Conservation (phyloP, 2,888 invertebrate genomes). For the Trichopria drosophilae region DNA sequence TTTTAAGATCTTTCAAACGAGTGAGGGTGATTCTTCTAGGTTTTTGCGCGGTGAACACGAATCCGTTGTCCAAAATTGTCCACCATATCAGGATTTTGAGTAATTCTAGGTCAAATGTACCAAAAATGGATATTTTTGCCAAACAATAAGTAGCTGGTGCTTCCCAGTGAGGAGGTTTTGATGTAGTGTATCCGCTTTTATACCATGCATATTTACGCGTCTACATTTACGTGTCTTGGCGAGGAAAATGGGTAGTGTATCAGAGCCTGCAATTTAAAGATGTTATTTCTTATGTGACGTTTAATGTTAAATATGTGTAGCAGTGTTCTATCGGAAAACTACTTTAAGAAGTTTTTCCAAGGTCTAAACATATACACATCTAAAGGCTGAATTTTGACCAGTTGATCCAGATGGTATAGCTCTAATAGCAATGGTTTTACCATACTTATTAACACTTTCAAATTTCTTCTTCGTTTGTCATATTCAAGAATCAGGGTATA, state of each 20-base stretch:
- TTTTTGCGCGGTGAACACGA: too few relatives aligned
- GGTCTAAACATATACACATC: constrained; percentile 19
- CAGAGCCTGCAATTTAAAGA: constrained; percentile 21
- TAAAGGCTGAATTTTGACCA: constrained; percentile 22
- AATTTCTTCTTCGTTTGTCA: constrained; percentile 17
- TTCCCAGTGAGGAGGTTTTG: constrained; percentile 13
- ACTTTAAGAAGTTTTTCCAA: constrained; percentile 20
- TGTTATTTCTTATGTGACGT: constrained; percentile 27
- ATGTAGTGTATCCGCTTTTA: constrained; percentile 26
- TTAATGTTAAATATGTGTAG: constrained; percentile 24
- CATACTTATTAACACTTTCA: constrained; percentile 11
- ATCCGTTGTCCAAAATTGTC: too few relatives aligned
- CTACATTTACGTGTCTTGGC: constrained; percentile 18
- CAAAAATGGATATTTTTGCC: too few relatives aligned
- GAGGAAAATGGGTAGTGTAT: constrained; percentile 27
- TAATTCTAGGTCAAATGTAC: too few relatives aligned
- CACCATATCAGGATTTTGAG: too few relatives aligned
- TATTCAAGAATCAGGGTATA: constrained; percentile 23
- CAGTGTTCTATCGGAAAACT: constrained; percentile 25
- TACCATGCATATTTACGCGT: constrained; percentile 27
- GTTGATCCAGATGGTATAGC: constrained; percentile 21
- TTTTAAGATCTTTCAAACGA: too few relatives aligned
- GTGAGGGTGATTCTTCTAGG: too few relatives aligned
- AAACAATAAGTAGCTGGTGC: constrained; percentile 16
- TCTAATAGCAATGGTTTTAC: constrained; percentile 8